Conservation (phyloP, 2,797 vertebrate species). For the Oophaga sylvatica region DNA sequence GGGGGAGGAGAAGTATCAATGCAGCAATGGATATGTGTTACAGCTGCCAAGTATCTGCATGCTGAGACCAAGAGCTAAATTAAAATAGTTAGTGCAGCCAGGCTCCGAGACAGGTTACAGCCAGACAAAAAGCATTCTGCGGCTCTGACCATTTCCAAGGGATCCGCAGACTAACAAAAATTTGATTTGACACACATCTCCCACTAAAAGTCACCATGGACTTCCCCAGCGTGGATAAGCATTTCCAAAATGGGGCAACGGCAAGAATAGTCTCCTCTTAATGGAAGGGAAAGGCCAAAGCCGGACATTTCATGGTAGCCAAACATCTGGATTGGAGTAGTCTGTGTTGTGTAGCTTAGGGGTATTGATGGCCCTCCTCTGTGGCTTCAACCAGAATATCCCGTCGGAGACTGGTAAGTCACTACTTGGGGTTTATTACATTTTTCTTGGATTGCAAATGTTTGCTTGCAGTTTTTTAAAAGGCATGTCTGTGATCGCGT, state of each 20-base stretch:
- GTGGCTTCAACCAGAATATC: constrained; percentile 65
- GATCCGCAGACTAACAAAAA: constrained; percentile 26
- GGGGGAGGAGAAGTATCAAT: constrained; percentile 61
- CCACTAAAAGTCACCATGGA: not conserved
- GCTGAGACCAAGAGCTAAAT: constrained; percentile 65
- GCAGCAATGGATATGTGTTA: constrained; percentile 52
- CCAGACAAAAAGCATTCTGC: constrained; percentile 43
- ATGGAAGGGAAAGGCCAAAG: constrained; percentile 15
- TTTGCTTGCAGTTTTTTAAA: not conserved
- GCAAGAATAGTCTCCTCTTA: not conserved
- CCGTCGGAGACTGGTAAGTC: constrained; percentile 63
- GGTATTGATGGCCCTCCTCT: constrained; percentile 65
- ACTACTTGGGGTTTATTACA: not conserved
- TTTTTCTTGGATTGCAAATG: not conserved
- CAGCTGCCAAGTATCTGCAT: constrained; percentile 63
- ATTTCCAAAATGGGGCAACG: not conserved
- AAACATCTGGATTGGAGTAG: not conserved
- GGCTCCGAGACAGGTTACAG: constrained; percentile 56
- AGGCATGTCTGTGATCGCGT: not conserved
- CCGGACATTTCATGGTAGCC: constrained; percentile 31
- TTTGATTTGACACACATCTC: constrained; percentile 44
- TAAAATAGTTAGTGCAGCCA: constrained; percentile 59
- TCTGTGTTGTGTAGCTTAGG: constrained; percentile 15
- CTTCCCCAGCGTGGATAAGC: not conserved
- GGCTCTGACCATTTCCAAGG: constrained; percentile 35